phyloP scores from a whole-genome alignment of 2,888 invertebrate genomes.

The Erebia palarica region DNA sequence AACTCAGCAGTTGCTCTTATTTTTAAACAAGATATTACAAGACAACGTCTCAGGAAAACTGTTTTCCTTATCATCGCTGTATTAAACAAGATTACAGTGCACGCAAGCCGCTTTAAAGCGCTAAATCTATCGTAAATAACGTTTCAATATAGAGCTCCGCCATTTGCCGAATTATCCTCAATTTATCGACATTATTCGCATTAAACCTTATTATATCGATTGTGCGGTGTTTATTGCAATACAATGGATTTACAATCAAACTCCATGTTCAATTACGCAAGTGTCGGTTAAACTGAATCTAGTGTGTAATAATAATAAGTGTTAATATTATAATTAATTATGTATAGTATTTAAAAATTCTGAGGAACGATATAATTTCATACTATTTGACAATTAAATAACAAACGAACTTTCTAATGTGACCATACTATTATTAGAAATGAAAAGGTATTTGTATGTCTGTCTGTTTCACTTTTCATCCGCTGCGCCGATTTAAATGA shows the following conservation, averaged over 20 bases:
- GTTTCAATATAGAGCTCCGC: conserved; percentile 4
- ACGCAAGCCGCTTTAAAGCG: neutral
- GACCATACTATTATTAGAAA: no score
- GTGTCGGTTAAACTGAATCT: neutral
- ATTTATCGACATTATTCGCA: conserved; percentile 6
- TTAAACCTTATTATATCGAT: neutral
- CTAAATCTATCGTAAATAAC: conserved; percentile 7
- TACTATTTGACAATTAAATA: no score
- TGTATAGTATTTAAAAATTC: no score
- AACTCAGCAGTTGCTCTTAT: no score
- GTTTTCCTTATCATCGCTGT: neutral
- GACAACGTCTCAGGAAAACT: neutral
- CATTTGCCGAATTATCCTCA: conserved; percentile 10
- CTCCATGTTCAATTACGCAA: neutral
- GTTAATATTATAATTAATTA: no score
- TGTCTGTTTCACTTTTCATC: no score
- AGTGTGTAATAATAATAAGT: neutral
- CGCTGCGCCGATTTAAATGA: no score
- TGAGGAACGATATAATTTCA: no score
- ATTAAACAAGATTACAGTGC: neutral
- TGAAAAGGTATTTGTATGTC: no score
- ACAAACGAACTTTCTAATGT: no score
- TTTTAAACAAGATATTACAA: no score
- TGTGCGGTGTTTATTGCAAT: neutral
- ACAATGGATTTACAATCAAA: neutral